These are phyloP conservation scores for Rachycentron canadum DNA, from an alignment of 2,797 vertebrate species.

Conservation along the genomic window DNA sequence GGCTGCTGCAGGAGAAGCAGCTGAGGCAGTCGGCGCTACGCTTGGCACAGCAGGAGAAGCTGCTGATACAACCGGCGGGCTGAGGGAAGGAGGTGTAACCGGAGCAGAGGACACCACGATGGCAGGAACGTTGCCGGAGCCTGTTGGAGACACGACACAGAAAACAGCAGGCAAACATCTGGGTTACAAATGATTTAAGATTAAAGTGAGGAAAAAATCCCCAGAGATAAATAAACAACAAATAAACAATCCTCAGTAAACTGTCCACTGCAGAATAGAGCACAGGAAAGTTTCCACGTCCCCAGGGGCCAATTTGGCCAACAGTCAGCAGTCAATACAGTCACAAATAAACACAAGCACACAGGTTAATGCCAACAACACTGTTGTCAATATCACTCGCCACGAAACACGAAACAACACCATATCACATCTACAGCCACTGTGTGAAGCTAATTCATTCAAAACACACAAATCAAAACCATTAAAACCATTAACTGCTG, in stretches of 20 bases:
- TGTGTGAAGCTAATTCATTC: no score
- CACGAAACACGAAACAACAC: not conserved
- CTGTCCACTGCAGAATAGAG: not conserved
- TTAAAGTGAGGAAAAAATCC: not conserved
- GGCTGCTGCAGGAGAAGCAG: constrained; percentile 23
- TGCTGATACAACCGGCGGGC: constrained; percentile 37
- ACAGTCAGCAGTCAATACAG: not conserved
- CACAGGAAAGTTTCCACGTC: not conserved
- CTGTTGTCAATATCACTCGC: no score
- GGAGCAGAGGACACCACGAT: constrained; percentile 79
- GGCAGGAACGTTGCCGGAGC: constrained; percentile 74
- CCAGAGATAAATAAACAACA: not conserved
- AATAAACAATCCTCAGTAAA: not conserved
- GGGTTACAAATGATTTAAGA: not conserved
- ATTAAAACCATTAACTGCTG: no score
- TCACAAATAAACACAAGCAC: not conserved
- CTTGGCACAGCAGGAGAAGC: constrained; percentile 40
- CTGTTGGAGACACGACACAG: constrained; percentile 45
- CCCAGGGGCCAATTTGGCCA: not conserved
- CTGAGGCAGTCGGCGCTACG: constrained; percentile 17
- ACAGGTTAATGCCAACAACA: not conserved
- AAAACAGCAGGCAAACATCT: not conserved
- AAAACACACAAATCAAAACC: no score
- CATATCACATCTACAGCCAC: not conserved
- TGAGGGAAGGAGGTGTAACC: constrained; percentile 63